Percentiles rank a stretch among this genome's conserved stretches.
These are phyloP conservation scores for Leptarthrus brevirostris DNA, from an alignment of 2,888 invertebrate genomes.

Conservation along the genomic window DNA sequence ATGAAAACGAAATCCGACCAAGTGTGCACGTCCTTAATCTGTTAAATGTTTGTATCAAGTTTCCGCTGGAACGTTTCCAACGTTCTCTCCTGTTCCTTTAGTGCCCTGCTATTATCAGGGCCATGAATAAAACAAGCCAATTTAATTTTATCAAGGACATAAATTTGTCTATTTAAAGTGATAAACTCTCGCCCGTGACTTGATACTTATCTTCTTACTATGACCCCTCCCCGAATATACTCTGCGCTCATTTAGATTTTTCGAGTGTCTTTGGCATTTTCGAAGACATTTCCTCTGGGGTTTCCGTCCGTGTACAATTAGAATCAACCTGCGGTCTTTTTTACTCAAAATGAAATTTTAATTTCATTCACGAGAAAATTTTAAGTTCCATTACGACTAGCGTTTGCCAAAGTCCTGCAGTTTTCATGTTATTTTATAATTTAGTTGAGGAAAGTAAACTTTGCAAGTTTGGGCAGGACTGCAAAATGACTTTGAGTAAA, in stretches of 20 bases:
- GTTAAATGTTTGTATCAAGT: constrained; percentile 37
- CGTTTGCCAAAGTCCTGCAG: too few relatives aligned
- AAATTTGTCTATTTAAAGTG: constrained; percentile 53
- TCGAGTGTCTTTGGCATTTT: constrained; percentile 18
- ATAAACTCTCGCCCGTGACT: constrained; percentile 53
- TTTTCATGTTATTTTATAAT: too few relatives aligned
- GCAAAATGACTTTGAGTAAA: too few relatives aligned
- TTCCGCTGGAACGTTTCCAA: constrained; percentile 40
- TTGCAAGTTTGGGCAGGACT: too few relatives aligned
- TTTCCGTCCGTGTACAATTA: constrained; percentile 5
- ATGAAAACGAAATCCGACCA: constrained; percentile 26
- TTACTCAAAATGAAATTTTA: neutral
- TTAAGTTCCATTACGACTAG: too few relatives aligned
- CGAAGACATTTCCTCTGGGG: constrained; percentile 1
- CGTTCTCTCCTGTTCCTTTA: constrained; percentile 21
- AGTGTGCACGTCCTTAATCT: constrained; percentile 44
- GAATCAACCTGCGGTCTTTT: constrained; percentile 4
- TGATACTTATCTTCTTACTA: constrained; percentile 53
- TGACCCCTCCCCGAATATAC: constrained; percentile 45
- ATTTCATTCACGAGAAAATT: neutral
- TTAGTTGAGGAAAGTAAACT: too few relatives aligned
- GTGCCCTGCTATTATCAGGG: constrained; percentile 32
- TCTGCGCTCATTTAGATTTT: constrained; percentile 35
- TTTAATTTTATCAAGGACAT: constrained; percentile 54
- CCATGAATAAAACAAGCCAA: constrained; percentile 52